Conservation (phyloP, 2,888 invertebrate genomes). For the Escarpia spicata region DNA sequence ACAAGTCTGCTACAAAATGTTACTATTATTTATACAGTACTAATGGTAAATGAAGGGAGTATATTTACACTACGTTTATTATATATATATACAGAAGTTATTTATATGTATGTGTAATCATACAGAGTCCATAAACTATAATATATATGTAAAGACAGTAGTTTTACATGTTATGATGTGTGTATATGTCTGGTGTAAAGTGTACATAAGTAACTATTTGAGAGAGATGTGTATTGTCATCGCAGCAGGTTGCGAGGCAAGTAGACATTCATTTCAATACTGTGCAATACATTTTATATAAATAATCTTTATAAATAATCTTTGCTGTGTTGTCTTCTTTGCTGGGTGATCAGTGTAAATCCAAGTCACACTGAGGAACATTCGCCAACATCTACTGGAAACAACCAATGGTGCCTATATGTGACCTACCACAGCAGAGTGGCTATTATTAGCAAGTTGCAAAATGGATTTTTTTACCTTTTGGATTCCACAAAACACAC, state of each 20-base stretch:
- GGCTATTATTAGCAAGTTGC: too few relatives aligned
- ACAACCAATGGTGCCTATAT: too few relatives aligned
- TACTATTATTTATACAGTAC: background rate
- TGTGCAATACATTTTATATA: slow-evolving; percentile 16
- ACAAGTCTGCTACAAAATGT: background rate
- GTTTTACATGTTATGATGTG: slow-evolving; percentile 11
- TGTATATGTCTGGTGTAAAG: background rate
- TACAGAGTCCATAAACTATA: background rate
- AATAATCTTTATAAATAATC: background rate
- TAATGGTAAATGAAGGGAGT: background rate
- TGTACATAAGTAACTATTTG: background rate
- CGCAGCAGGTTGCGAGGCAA: background rate
- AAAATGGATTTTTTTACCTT: too few relatives aligned
- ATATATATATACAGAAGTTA: background rate
- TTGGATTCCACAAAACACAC: too few relatives aligned
- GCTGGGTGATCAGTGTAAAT: background rate
- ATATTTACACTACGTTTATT: background rate
- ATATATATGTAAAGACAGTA: slow-evolving; percentile 16
- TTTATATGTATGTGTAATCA: slow-evolving; percentile 2
- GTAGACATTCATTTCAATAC: background rate
- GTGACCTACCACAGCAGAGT: too few relatives aligned
- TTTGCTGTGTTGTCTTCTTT: background rate
- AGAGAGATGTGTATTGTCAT: background rate
- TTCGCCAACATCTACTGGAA: too few relatives aligned
- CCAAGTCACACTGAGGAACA: background rate